phyloP scores from a whole-genome alignment of 2,888 invertebrate species.

The Drosophila anomalata region DNA sequence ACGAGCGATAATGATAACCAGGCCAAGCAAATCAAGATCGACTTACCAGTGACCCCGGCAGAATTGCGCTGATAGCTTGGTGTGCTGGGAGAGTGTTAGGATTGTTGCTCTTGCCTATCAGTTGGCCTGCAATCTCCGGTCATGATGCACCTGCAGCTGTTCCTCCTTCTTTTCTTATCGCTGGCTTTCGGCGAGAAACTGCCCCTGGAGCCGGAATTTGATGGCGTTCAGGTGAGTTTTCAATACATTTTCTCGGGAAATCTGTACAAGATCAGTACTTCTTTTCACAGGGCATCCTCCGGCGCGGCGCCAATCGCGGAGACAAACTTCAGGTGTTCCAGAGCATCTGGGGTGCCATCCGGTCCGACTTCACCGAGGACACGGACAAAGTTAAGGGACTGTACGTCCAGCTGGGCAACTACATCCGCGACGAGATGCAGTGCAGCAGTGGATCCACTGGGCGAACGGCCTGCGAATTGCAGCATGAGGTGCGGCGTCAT shows the following conservation, averaged over 20 bases:
- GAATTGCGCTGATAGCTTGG: conserved; percentile 6
- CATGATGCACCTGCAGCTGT: conserved; percentile 21
- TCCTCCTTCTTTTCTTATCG: background rate
- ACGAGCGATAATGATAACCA: background rate
- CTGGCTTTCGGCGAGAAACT: background rate
- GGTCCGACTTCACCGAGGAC: conserved; percentile 42
- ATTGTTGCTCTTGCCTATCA: background rate
- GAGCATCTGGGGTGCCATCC: conserved; percentile 46
- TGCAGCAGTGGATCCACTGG: conserved; percentile 28
- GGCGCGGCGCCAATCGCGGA: conserved; percentile 26
- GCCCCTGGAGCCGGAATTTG: conserved; percentile 26
- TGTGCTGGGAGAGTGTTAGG: background rate
- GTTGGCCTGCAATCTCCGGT: background rate
- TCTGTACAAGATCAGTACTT: background rate
- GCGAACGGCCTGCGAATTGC: conserved; percentile 37
- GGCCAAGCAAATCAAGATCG: conserved; percentile 32
- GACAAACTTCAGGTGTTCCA: conserved; percentile 49
- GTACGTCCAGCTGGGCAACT: conserved; percentile 33
- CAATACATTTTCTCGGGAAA: background rate
- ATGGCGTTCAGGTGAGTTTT: conserved; percentile 22
- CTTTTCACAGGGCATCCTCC: conserved; percentile 7
- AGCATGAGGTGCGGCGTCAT: conserved; percentile 45
- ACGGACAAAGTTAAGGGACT: conserved; percentile 42
- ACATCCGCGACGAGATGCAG: conserved; percentile 24
- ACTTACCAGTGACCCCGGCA: conserved; percentile 18